Evolutionary conservation across 2,888 invertebrate genomes (phyloP), one percentile per base, ranked within the genome.

Genomic region (Calameuta filiformis): DNA sequence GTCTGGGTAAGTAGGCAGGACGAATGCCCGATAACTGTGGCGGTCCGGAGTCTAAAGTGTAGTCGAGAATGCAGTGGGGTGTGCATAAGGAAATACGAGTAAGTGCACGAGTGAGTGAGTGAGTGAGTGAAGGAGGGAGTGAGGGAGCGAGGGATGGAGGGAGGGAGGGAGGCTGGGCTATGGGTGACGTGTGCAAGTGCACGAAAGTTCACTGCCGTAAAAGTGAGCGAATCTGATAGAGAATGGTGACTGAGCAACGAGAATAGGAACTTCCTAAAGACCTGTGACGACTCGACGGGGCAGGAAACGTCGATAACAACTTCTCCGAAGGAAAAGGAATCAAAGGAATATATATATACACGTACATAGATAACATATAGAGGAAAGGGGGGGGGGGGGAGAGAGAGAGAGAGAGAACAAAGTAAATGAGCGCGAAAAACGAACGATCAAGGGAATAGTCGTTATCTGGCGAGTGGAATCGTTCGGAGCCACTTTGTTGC

Each of bases 281-380:
- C 56, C 78, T 73, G 75, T 77, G 73, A 73, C 79, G 69, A 79
- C 73, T 77, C 75, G 77, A 33, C 76, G 73, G 77, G 81, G 78
- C 71, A 78, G 74, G 81, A 81, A 81, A 79, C 76, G 79, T 83
- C 80, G 78, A 83, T 83, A 82, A 79, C 81, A 77, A 75, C 77
- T 75, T 68, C 23, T 6, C 23, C 40, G 40, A 9, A 23, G 23
- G 23, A 56, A 23, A 56, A 56, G 40, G 23, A 56, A 23, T 56
- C 40, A 56, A 56, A 56, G 40, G 40, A 23, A 56, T 40, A 40
- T 56, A 40, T 40, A 40, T 15, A 15, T 40, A 40, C 33, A 33
- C 33, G 33, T 4, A 23, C 40, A 23, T 6, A 56, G 40, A 23
- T 23, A 56, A 23, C 0, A 15, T 23, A 40, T 68, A 75, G n/a